phyloP scores from a whole-genome alignment of 2,113 vertebrate genomes.

The Steatornis caripensis region DNA sequence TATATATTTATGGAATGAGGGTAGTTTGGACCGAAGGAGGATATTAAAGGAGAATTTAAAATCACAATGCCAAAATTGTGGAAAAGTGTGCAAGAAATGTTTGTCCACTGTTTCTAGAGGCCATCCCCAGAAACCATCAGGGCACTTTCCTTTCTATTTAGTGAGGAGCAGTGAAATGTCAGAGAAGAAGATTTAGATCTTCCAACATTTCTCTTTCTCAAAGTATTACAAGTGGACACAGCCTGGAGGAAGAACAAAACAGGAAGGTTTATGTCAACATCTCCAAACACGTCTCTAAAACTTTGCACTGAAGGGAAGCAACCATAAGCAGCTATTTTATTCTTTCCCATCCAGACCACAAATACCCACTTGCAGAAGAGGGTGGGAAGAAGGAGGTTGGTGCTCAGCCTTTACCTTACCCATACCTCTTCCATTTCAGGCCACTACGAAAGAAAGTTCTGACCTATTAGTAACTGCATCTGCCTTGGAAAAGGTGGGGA shows the following conservation, averaged over 20 bases:
- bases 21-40: not conserved
- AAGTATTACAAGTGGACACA: not conserved
- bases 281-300: not conserved
- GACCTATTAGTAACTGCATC: not conserved
- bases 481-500: not conserved
- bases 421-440: not conserved
- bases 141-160: not conserved
- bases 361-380: not conserved
- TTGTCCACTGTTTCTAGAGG: not conserved
- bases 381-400: not conserved
- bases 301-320: not conserved
- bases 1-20: not conserved
- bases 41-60: not conserved
- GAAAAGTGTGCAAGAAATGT: not conserved
- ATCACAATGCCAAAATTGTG: not conserved
- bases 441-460: not conserved
- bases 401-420: not conserved
- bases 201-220: not conserved
- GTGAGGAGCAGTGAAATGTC: not conserved
- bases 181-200: not conserved
- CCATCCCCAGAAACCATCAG: not conserved
- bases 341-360: not conserved
- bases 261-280: not conserved
- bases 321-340: not conserved
- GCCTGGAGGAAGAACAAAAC: not conserved